Percentiles rank a stretch among this genome's conserved stretches.
Evolutionary conservation across 1,140 invertebrate genomes (phyloP).

Genomic region (Homarus americanus): DNA sequence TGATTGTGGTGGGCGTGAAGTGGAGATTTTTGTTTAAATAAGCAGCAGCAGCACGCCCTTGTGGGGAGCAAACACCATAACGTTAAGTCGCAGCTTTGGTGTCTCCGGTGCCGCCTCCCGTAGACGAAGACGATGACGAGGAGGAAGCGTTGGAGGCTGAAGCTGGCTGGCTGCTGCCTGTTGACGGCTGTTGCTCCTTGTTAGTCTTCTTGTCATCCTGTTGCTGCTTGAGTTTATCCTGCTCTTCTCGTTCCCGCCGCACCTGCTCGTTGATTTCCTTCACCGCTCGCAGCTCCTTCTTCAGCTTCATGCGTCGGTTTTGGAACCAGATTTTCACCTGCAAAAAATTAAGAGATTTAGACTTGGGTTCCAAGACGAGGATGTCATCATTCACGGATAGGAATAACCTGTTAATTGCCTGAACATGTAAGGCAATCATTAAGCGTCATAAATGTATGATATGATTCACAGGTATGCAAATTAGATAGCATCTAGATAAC

Average conservation of each 20-base stretch:
- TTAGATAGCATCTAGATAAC: not conserved
- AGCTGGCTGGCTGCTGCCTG: constrained; percentile 77
- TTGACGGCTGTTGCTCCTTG: constrained; percentile 74
- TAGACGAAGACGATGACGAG: constrained; percentile 76
- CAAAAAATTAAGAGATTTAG: constrained; percentile 52
- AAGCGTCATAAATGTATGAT: not conserved
- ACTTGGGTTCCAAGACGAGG: not conserved
- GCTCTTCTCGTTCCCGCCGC: constrained; percentile 91
- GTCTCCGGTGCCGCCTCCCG: constrained; percentile 74
- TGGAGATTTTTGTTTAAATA: constrained; percentile 60
- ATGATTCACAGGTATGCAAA: not conserved
- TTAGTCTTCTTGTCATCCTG: constrained; percentile 83
- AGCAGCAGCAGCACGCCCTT: constrained; percentile 72
- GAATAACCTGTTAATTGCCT: not conserved
- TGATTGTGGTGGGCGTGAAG: constrained; percentile 62
- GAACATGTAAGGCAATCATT: not conserved
- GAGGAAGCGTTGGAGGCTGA: constrained; percentile 78
- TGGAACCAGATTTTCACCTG: constrained; percentile 76
- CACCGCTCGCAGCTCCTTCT: constrained; percentile 95
- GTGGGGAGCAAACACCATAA: constrained; percentile 51
- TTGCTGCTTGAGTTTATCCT: constrained; percentile 93
- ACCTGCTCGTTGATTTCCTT: constrained; percentile 97
- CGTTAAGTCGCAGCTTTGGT: constrained; percentile 76
- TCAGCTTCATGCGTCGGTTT: constrained; percentile 94
- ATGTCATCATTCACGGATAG: not conserved